phyloP scores from a whole-genome alignment of 2,113 vertebrate species.

The Falco punctatus region DNA sequence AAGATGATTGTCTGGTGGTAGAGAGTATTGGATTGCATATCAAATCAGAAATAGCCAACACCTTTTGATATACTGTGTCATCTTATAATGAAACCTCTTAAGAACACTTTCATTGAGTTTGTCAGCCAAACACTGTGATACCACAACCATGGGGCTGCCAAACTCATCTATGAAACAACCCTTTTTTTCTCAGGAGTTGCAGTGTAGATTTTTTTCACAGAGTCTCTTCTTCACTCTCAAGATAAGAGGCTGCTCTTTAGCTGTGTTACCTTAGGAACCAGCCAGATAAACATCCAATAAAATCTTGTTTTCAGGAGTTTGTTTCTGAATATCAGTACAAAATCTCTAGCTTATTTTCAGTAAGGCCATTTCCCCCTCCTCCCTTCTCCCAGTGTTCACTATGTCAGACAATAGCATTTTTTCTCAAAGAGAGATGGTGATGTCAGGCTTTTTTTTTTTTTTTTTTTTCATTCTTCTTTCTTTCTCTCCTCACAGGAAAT shows the following conservation, averaged over 20 bases:
- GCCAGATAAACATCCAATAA: slow-evolving; percentile 48
- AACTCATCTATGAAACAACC: slow-evolving; percentile 1
- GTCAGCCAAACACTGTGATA: not conserved
- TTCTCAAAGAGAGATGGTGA: not conserved
- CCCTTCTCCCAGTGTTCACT: not conserved
- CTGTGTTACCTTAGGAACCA: slow-evolving; percentile 59
- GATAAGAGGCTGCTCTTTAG: slow-evolving; percentile 66
- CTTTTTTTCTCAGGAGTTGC: slow-evolving; percentile 36
- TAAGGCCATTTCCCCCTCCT: not conserved
- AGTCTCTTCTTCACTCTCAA: slow-evolving; percentile 30
- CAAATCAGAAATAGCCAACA: slow-evolving; percentile 15
- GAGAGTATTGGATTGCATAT: not conserved
- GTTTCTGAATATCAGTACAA: slow-evolving; percentile 34
- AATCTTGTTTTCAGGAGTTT: slow-evolving; percentile 57
- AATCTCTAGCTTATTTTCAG: slow-evolving; percentile 43
- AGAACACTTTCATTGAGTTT: not conserved
- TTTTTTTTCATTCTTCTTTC: not conserved
- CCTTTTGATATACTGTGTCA: not conserved
- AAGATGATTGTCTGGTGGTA: not conserved
- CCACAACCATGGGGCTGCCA: slow-evolving; percentile 4
- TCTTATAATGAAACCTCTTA: slow-evolving; percentile 5
- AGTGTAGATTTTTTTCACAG: slow-evolving; percentile 28
- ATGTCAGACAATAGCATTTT: slow-evolving; percentile 2
- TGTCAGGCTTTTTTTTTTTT: not conserved
- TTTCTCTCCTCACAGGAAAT: not conserved